Evolutionary conservation across 2,113 vertebrate genomes (phyloP).

Genomic region (Clarias magur): DNA sequence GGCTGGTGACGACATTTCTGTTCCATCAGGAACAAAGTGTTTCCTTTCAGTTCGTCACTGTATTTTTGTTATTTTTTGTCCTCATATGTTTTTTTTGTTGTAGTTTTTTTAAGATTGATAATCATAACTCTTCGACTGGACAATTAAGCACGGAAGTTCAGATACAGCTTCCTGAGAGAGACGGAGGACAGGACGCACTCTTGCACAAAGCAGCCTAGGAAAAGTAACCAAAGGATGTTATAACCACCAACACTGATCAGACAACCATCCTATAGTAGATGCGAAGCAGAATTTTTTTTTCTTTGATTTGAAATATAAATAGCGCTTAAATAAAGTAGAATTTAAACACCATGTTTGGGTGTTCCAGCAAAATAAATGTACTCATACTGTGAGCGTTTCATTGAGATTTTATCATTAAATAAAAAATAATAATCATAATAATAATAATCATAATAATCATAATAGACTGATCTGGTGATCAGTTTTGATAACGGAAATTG

Average conservation of each 20-base stretch:
- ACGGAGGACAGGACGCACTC: not conserved
- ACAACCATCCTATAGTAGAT: not conserved
- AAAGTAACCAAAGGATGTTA: not conserved
- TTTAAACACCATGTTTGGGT: not conserved
- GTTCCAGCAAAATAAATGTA: not conserved
- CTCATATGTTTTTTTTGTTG: not conserved
- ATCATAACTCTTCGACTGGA: not conserved
- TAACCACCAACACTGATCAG: not conserved
- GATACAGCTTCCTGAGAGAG: not conserved
- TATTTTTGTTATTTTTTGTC: not conserved
- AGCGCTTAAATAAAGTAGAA: not conserved
- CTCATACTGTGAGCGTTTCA: not conserved
- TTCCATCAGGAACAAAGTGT: not conserved
- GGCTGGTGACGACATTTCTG: slow-evolving; percentile 30
- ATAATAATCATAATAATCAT: not conserved
- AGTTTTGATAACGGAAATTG: not conserved
- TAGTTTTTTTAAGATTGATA: not conserved
- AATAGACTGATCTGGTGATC: not conserved
- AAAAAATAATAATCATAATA: not conserved
- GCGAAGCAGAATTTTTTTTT: not conserved
- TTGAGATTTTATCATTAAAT: not conserved
- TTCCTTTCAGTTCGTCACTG: not conserved
- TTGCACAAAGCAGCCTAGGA: not conserved
- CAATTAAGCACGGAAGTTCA: not conserved
- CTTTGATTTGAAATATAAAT: not conserved